Base-by-base conservation (phyloP, 2,888 invertebrate genomes). In the Drosophila nr. perissopoda region DNA sequence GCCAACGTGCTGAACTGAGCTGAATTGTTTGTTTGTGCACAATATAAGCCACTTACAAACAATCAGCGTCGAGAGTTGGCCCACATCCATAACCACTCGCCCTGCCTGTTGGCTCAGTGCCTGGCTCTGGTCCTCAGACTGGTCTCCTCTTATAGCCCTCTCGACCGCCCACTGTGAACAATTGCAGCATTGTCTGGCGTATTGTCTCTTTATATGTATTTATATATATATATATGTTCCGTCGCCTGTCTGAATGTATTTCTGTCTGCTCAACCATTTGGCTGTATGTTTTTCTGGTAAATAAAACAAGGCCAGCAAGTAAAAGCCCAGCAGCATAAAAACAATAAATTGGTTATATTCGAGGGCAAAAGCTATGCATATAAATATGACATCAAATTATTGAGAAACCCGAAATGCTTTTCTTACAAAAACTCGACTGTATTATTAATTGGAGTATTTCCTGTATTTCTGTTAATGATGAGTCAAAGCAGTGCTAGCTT, bases 41-140 rank as follows among this genome's bases (percentile, higher is more conserved):
- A 81, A 83, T 83, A 84, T 87, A 89, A 85, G 85, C 85, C 89
- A 84, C 89, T 85, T 89, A 89, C 89, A 87, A 85, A 89, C 89
- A 85, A 87, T 85, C 87, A 85, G 84, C 87, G 77, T 76, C 84
- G 85, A 79, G 82, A 79, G 88, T 82, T 82, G 79, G 67, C 70
- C 78, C 79, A 78, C 77, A 80, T 78, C 73, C 78, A 68, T 48
- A 57, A n/a, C 72, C 66, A 64, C 70, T 70, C 63, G 69, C 38
- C 72, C 59, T 58, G 66, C 65, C 51, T 69, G 56, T 62, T 69
- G 73, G 70, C 72, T 60, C 58, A 25, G 45, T 59, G 62, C 42
- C 59, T 48, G 57, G n/a, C 27, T 34, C 70, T 63, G 51, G 53
- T 57, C 25, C 52, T n/a, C 49, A 13, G 16, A 38, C 36, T 45